Conservation (phyloP, 1,140 invertebrate species). For the Dufourea novaeangliae region DNA sequence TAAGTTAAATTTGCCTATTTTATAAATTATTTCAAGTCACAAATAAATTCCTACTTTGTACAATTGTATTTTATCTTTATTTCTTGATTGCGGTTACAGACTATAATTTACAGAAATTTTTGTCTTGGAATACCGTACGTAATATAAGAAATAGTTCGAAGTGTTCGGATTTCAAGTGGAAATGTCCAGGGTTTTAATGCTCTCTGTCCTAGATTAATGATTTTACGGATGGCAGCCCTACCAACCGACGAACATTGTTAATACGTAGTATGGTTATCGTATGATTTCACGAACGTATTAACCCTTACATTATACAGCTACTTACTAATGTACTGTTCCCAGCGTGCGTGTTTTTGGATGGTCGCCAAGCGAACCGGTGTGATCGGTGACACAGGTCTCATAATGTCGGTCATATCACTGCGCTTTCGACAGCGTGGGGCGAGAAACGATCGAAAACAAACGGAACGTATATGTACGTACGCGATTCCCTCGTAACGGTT, state of each 20-base stretch:
- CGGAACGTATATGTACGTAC: not conserved
- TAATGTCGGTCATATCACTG: slow-evolving; percentile 49
- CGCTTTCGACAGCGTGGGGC: slow-evolving; percentile 4
- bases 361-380: slow-evolving; percentile 68
- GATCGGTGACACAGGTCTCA: slow-evolving; percentile 65
- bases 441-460: not conserved
- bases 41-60: no score
- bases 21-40: no score
- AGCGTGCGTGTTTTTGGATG: slow-evolving; percentile 67
- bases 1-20: no score
- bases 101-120: no score
- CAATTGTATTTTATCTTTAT: no score
- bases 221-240: no score
- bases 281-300: not conserved
- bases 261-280: not conserved
- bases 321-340: slow-evolving; percentile 74
- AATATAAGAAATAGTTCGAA: no score
- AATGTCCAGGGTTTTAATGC: no score
- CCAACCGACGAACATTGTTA: not conserved
- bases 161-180: no score
- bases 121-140: no score
- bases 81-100: no score
- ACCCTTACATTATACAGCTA: slow-evolving; percentile 34
- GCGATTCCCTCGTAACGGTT: not conserved
- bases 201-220: no score